A percentile compares a stretch with the other conserved stretches of the same genome.
Conservation (phyloP, 1,140 invertebrate genomes). For the Pentalonia nigronervosa region DNA sequence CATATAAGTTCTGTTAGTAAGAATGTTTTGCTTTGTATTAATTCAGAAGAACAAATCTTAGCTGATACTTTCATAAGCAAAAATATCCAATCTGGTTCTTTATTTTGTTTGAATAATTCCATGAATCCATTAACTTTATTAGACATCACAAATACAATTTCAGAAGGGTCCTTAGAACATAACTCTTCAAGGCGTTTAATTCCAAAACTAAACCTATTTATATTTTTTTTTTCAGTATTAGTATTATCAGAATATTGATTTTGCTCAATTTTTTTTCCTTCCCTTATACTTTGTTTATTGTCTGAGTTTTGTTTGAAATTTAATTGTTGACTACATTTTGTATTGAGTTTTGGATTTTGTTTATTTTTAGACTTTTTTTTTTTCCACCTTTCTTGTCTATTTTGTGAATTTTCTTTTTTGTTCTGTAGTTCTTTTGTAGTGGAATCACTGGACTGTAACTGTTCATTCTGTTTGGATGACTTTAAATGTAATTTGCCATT, state of each 20-base stretch:
- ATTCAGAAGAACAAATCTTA: conserved; percentile 53
- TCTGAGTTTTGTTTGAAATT: neutral
- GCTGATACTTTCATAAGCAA: conserved; percentile 53
- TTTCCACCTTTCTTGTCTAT: neutral
- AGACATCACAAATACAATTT: conserved; percentile 48
- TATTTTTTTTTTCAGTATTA: neutral
- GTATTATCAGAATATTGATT: neutral
- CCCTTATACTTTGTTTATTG: neutral
- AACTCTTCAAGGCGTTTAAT: conserved; percentile 53
- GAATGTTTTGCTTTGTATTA: conserved; percentile 13
- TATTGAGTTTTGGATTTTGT: neutral
- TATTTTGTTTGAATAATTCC: conserved; percentile 26
- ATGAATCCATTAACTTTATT: conserved; percentile 43
- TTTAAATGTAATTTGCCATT: neutral
- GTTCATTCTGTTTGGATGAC: neutral
- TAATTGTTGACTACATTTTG: neutral
- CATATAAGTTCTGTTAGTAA: conserved; percentile 43
- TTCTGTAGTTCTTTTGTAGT: neutral
- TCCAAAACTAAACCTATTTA: conserved; percentile 37
- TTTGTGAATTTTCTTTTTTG: neutral
- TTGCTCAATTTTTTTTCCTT: neutral
- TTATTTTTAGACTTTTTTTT: neutral
- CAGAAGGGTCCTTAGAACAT: conserved; percentile 40
- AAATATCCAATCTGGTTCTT: conserved; percentile 58
- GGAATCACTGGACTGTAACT: neutral